Percentiles rank a stretch among this genome's conserved stretches.
Evolutionary conservation across 2,888 invertebrate species (phyloP).

Genomic region (Eupithecia insigniata): DNA sequence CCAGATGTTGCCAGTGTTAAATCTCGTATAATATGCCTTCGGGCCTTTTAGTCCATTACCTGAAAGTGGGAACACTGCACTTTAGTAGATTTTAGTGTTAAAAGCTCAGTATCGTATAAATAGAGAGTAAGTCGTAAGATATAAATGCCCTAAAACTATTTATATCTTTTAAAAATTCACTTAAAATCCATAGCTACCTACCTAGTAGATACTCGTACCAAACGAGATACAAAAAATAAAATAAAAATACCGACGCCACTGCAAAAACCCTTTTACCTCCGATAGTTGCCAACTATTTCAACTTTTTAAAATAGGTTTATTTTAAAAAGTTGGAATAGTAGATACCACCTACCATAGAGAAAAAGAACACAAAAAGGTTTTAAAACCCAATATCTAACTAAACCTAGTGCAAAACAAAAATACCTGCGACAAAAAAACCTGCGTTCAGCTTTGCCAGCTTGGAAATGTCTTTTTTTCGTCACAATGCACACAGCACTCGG

Average conservation of each 20-base stretch:
- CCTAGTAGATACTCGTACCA: neutral
- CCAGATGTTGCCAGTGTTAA: constrained; percentile 34
- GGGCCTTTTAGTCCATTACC: constrained; percentile 21
- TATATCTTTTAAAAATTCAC: neutral
- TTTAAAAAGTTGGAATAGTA: no score
- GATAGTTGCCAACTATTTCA: neutral
- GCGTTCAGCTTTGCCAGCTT: constrained; percentile 29
- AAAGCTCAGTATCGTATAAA: neutral
- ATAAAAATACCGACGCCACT: neutral
- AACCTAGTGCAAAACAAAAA: constrained; percentile 14
- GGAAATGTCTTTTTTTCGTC: constrained; percentile 32
- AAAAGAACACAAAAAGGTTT: neutral
- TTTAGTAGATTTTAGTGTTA: neutral
- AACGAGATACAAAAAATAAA: neutral
- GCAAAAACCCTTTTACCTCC: neutral
- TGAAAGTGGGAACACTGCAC: neutral
- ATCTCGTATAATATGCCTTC: constrained; percentile 26
- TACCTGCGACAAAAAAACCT: constrained; percentile 12
- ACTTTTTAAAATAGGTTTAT: neutral
- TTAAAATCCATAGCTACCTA: neutral
- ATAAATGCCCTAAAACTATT: no score
- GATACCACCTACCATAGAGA: neutral
- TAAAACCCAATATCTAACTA: constrained; percentile 1
- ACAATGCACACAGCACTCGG: constrained; percentile 49
- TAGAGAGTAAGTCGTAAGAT: no score